Conservation (phyloP, 2,113 vertebrate genomes). For the Heterocephalus glaber region DNA sequence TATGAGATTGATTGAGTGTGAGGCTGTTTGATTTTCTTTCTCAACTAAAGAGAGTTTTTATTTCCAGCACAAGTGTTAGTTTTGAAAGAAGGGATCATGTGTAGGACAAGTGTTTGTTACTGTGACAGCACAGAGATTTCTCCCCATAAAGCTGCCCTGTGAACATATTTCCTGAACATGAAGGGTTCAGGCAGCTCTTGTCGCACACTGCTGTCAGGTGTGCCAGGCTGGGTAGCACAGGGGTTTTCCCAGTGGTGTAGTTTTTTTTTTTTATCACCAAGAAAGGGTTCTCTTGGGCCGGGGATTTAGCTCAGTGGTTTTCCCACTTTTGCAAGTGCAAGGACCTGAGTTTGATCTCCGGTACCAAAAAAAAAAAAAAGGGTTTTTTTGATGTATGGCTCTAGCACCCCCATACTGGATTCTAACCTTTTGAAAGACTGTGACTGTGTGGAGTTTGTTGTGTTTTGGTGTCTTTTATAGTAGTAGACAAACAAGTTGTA, state of each 20-base stretch:
- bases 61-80: constrained; percentile 62
- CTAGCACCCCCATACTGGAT: not conserved
- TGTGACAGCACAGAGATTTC: constrained; percentile 20
- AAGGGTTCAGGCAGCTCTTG: not conserved
- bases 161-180: not conserved
- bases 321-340: too few species aligned
- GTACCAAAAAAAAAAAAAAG: too few species aligned
- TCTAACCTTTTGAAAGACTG: not conserved
- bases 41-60: constrained; percentile 56
- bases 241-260: too few species aligned
- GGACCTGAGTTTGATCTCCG: too few species aligned
- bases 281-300: too few species aligned
- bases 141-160: not conserved
- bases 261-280: too few species aligned
- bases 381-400: not conserved
- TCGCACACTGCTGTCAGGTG: not conserved
- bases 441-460: not conserved
- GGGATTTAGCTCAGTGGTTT: too few species aligned
- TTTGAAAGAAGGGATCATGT: constrained; percentile 19
- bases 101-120: constrained; percentile 30
- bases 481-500: not conserved
- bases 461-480: not conserved
- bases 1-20: not conserved
- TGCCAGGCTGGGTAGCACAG: not conserved
- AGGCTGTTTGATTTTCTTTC: constrained; percentile 51